A percentile compares a stretch with the other conserved stretches of the same genome.
These are phyloP conservation scores for Pandemis corylana DNA, from an alignment of 2,888 invertebrate genomes.

Conservation along the genomic window DNA sequence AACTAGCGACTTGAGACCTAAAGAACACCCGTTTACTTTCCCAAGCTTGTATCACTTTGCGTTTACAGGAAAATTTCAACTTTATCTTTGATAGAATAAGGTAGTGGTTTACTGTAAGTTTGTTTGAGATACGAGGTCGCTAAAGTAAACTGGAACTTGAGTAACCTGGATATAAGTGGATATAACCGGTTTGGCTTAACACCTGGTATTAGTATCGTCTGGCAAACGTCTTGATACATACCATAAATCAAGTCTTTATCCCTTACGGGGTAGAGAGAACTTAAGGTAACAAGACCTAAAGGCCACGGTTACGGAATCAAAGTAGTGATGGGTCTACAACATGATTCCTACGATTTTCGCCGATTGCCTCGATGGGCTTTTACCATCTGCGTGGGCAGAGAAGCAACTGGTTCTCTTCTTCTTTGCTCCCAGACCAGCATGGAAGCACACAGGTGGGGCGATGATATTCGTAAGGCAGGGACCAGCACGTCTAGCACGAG, in stretches of 20 bases:
- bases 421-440: too few relatives aligned
- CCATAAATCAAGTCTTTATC: not conserved
- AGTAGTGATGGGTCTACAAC: too few relatives aligned
- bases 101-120: not conserved
- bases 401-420: too few relatives aligned
- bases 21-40: slow-evolving; percentile 4
- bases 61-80: not conserved
- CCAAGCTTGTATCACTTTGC: not conserved
- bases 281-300: too few relatives aligned
- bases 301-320: too few relatives aligned
- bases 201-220: not conserved
- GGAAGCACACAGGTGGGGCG: too few relatives aligned
- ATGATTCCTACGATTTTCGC: too few relatives aligned
- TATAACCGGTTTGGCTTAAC: not conserved
- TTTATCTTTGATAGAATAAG: not conserved
- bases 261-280: too few relatives aligned
- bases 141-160: not conserved
- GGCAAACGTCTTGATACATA: not conserved
- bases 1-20: slow-evolving; percentile 8
- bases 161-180: not conserved
- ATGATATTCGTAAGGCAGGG: too few relatives aligned
- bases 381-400: too few relatives aligned
- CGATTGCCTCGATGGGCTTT: too few relatives aligned
- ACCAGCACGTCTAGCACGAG: too few relatives aligned
- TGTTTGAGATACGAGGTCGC: not conserved